Base-by-base conservation (phyloP, 2,888 invertebrate genomes). In the Aplocera efformata region DNA sequence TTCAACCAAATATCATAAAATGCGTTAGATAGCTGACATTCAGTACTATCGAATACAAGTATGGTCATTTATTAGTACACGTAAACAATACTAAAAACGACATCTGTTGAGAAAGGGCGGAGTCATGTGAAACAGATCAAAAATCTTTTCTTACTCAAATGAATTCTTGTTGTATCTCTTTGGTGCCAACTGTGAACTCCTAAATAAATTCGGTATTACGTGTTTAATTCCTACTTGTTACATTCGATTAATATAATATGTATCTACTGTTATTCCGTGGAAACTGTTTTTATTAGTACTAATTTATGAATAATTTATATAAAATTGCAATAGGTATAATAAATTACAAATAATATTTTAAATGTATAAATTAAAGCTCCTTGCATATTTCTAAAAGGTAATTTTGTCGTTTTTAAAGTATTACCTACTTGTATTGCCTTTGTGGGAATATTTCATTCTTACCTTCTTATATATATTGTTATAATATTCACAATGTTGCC, bases 401-500 rank as follows among this genome's bases (percentile, higher is more conserved):
- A 61, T 70, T 72, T 72, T 66, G 60, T 61, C 55, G 50, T 64
- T 72, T 66, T 71, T 63, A 28, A 66, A 67, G 53, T 70, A 57
- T 47, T 63, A 63, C 48, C 50, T 64, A 54, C 55, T 58, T 68
- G 63, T 72, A 63, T 72, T 52, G 64, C 66, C 64, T 35, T 23
- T 72, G 55, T 58, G 58, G 56, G 58, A 56, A 58, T 68, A 65
- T 65, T 67, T 75, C 67, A 60, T 68, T 66, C 60, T 62, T 58
- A 37, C 57, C n/a, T 13, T 10, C 11, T 27, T 28, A 17, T 1
- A 8, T 26, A 26, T 37, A 55, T 64, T 64, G 67, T 69, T 38
- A 48, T 67, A 60, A 60, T 70, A 72, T 78, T 73, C 64, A 67
- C 73, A 72, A 72, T 81, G 74, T 80, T 83, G 74, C 73, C 82